phyloP scores from a whole-genome alignment of 2,797 vertebrate species.

The Ctenosaura bakeri region DNA sequence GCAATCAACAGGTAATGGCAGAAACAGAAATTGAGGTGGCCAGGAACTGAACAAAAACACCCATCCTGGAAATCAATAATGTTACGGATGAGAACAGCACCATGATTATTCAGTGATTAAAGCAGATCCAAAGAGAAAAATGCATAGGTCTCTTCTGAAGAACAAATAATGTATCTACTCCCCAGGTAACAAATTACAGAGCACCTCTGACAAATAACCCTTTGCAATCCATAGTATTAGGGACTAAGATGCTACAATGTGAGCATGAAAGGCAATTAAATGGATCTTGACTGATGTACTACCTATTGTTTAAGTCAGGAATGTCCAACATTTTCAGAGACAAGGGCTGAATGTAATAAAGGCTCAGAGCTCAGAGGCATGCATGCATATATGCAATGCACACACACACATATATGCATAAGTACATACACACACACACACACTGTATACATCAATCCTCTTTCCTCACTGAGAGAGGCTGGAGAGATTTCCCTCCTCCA shows the following conservation, averaged over 20 bases:
- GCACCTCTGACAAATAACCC: slow-evolving; percentile 9
- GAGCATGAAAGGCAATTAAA: slow-evolving; percentile 33
- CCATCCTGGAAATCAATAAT: slow-evolving; percentile 61
- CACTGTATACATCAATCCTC: background rate
- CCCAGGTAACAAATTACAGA: slow-evolving; percentile 9
- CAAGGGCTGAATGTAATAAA: background rate
- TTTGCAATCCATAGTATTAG: slow-evolving; percentile 24
- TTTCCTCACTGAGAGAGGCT: background rate
- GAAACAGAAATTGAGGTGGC: slow-evolving; percentile 55
- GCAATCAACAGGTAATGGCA: slow-evolving; percentile 65
- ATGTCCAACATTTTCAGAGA: background rate
- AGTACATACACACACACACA: background rate
- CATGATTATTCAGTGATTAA: slow-evolving; percentile 42
- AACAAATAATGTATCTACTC: slow-evolving; percentile 9
- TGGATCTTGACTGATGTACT: slow-evolving; percentile 38
- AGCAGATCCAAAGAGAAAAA: slow-evolving; percentile 10
- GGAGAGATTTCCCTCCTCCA: background rate
- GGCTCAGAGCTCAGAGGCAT: no score
- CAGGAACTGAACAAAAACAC: slow-evolving; percentile 53
- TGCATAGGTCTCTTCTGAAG: slow-evolving; percentile 24
- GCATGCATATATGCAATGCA: background rate
- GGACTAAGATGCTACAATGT: slow-evolving; percentile 15
- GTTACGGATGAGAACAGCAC: slow-evolving; percentile 51
- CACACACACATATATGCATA: no score
- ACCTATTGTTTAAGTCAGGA: background rate